phyloP scores from a whole-genome alignment of 2,797 vertebrate genomes.

The Acestrorhynchus altus region DNA sequence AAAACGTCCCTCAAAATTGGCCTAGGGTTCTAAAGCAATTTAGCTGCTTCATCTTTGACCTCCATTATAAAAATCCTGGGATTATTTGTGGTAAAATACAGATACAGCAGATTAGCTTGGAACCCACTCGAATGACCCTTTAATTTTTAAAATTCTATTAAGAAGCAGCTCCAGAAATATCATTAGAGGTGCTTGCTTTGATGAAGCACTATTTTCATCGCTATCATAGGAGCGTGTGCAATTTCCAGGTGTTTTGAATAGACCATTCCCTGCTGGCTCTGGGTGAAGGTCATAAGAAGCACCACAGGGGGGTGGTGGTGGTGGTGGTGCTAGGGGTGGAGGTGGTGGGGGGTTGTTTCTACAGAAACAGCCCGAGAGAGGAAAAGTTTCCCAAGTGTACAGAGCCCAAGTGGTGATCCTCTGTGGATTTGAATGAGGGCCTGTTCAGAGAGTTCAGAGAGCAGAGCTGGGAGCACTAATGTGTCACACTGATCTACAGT shows the following conservation, averaged over 20 bases:
- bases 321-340: too few species aligned
- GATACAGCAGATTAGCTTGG: neutral
- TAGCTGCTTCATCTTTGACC: too few species aligned
- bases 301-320: conserved; percentile 59
- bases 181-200: neutral
- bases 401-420: neutral
- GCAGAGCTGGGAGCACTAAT: neutral
- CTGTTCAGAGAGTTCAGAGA: neutral
- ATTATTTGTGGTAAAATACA: neutral
- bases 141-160: neutral
- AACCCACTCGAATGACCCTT: neutral
- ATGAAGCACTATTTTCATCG: neutral
- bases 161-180: neutral
- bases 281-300: conserved; percentile 69
- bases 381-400: neutral
- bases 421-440: neutral
- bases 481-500: neutral
- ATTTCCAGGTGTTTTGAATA: conserved; percentile 40
- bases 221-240: neutral
- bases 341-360: conserved; percentile 56
- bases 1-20: too few species aligned
- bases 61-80: too few species aligned
- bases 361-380: conserved; percentile 43
- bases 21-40: too few species aligned
- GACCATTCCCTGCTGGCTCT: conserved; percentile 43